A percentile compares a stretch with the other conserved stretches of the same genome.
Conservation (phyloP, 2,797 vertebrate genomes). For the Phrynocephalus forsythii region DNA sequence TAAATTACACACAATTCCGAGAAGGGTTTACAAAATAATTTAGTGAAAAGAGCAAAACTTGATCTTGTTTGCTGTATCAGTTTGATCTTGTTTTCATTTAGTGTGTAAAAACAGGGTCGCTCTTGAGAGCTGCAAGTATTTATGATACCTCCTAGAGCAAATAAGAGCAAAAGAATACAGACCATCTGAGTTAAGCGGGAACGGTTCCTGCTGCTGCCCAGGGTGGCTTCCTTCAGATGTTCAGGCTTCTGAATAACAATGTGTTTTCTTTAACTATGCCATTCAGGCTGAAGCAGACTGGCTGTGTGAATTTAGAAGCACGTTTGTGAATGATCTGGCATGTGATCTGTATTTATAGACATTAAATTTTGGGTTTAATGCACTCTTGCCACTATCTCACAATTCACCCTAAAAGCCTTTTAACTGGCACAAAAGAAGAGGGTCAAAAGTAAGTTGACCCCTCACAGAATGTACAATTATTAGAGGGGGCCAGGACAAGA, state of each 20-base stretch:
- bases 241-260: slow-evolving; percentile 69
- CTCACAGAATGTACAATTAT: slow-evolving; percentile 85
- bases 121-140: slow-evolving; percentile 32
- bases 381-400: slow-evolving; percentile 79
- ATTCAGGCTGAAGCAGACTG: slow-evolving; percentile 23
- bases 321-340: slow-evolving; percentile 75
- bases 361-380: slow-evolving; percentile 77
- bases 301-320: slow-evolving; percentile 75
- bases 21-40: neutral
- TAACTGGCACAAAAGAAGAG: slow-evolving; percentile 73
- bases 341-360: slow-evolving; percentile 81
- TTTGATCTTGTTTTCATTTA: slow-evolving; percentile 59
- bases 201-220: slow-evolving; percentile 46
- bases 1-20: rapidly evolving
- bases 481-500: slow-evolving; percentile 73
- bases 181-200: slow-evolving; percentile 8
- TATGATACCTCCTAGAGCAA: slow-evolving; percentile 9
- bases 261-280: slow-evolving; percentile 45
- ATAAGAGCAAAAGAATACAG: slow-evolving; percentile 10
- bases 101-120: slow-evolving; percentile 39
- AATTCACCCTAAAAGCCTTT: slow-evolving; percentile 78
- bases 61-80: slow-evolving; percentile 45
- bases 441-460: slow-evolving; percentile 88
- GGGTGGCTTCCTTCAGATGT: slow-evolving; percentile 73
- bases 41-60: slow-evolving; percentile 19